These are phyloP conservation scores for Anadara kagoshimensis DNA, from an alignment of 1,140 invertebrate genomes.

Conservation along the genomic window DNA sequence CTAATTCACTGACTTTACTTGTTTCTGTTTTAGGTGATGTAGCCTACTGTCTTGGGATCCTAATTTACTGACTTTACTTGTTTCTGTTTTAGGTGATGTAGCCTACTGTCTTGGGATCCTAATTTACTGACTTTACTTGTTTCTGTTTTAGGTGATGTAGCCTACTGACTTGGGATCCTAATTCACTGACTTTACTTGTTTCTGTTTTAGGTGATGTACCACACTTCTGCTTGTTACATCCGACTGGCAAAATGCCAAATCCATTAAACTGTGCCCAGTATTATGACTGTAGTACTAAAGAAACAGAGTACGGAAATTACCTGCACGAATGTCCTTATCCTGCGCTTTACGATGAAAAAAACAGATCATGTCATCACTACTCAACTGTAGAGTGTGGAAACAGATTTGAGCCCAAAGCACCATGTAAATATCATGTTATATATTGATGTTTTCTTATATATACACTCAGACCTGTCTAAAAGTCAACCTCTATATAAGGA, in stretches of 20 bases:
- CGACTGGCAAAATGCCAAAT: constrained; percentile 41
- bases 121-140: too few relatives aligned
- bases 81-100: too few relatives aligned
- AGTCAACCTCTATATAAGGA: too few relatives aligned
- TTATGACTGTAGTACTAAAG: constrained; percentile 53
- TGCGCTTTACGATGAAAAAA: constrained; percentile 17
- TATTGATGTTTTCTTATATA: neutral
- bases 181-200: neutral
- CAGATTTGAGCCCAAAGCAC: constrained; percentile 47
- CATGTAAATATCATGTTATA: constrained; percentile 39
- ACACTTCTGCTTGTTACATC: constrained; percentile 35
- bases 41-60: too few relatives aligned
- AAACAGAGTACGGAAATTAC: constrained; percentile 38
- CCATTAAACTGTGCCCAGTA: constrained; percentile 55
- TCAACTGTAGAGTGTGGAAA: constrained; percentile 43
- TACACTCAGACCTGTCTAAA: too few relatives aligned
- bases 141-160: too few relatives aligned
- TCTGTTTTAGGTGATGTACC: neutral
- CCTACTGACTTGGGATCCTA: too few relatives aligned
- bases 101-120: too few relatives aligned
- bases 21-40: too few relatives aligned
- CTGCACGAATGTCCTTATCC: constrained; percentile 58
- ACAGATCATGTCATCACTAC: constrained; percentile 44
- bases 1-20: too few relatives aligned
- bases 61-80: too few relatives aligned